phyloP scores from a whole-genome alignment of 2,113 vertebrate genomes.

The Siniperca knerii region DNA sequence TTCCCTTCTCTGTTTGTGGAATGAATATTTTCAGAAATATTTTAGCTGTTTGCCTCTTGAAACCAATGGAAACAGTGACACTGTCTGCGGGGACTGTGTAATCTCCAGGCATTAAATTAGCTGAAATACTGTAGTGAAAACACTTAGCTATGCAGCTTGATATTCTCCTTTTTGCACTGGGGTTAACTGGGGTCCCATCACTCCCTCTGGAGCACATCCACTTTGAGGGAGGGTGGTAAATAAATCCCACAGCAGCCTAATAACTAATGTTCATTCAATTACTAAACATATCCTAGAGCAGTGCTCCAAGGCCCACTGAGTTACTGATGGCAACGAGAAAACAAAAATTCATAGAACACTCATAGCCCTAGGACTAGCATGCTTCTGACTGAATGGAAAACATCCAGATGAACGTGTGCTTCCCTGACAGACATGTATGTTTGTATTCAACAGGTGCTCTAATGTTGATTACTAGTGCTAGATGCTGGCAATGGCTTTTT shows the following conservation, averaged over 20 bases:
- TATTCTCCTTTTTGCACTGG: slow-evolving; percentile 29
- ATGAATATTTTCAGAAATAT: slow-evolving; percentile 56
- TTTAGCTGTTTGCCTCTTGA: slow-evolving; percentile 41
- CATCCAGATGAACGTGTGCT: slow-evolving; percentile 13
- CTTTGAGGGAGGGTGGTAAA: slow-evolving; percentile 49
- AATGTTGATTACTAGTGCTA: neutral
- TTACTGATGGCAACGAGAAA: slow-evolving; percentile 56
- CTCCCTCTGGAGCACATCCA: slow-evolving; percentile 45
- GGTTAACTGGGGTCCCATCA: slow-evolving; percentile 55
- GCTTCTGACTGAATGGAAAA: slow-evolving; percentile 13
- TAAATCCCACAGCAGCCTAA: slow-evolving; percentile 54
- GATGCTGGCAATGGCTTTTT: neutral
- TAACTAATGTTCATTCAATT: slow-evolving; percentile 75
- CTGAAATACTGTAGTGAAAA: slow-evolving; percentile 39
- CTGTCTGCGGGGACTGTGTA: slow-evolving; percentile 51
- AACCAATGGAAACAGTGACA: slow-evolving; percentile 32
- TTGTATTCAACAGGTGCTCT: slow-evolving; percentile 25
- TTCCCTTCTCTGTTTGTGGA: slow-evolving; percentile 32
- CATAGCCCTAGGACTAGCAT: slow-evolving; percentile 25
- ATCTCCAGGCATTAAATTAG: slow-evolving; percentile 57
- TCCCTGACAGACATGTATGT: neutral
- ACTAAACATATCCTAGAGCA: slow-evolving; percentile 75
- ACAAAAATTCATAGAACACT: slow-evolving; percentile 49
- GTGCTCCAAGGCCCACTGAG: slow-evolving; percentile 62
- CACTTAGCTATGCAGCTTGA: slow-evolving; percentile 39